Evolutionary conservation across 2,888 invertebrate species (phyloP).

Genomic region (Candidula unifasciata): DNA sequence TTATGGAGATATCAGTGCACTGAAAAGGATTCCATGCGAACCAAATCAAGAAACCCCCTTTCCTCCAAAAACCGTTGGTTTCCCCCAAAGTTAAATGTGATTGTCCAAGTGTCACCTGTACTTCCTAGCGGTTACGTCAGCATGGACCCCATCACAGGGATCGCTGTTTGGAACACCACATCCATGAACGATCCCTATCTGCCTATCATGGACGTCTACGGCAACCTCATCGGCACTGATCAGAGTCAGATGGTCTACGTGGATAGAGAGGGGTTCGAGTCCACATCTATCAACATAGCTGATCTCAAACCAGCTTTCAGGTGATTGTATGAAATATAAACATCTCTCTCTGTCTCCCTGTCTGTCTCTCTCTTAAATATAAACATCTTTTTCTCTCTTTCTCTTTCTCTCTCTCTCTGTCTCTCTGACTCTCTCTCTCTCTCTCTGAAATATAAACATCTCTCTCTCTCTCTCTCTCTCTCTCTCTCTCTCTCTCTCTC

Average conservation of each 20-base stretch:
- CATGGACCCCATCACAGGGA: slow-evolving; percentile 57
- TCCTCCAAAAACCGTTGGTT: too few species aligned
- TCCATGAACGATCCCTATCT: slow-evolving; percentile 60
- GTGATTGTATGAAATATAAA: slow-evolving; percentile 1
- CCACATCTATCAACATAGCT: not conserved
- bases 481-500: too few species aligned
- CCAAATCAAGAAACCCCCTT: too few species aligned
- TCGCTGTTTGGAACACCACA: slow-evolving; percentile 58
- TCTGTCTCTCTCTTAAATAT: too few species aligned
- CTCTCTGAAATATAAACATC: too few species aligned
- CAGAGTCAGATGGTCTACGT: slow-evolving; percentile 54
- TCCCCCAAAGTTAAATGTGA: not conserved
- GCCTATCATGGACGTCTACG: slow-evolving; percentile 63
- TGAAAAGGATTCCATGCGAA: too few species aligned
- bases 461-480: too few species aligned
- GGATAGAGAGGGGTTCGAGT: not conserved
- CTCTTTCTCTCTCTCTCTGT: too few species aligned
- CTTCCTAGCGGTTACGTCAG: slow-evolving; percentile 62
- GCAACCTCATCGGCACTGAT: slow-evolving; percentile 65
- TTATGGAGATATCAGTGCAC: too few species aligned
- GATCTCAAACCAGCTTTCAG: slow-evolving; percentile 11
- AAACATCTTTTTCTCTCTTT: too few species aligned
- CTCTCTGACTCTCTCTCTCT: too few species aligned
- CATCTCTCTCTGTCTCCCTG: too few species aligned
- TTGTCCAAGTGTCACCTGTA: not conserved